Base-by-base conservation (phyloP, 2,113 vertebrate genomes). In the Alexandromys fortis region DNA sequence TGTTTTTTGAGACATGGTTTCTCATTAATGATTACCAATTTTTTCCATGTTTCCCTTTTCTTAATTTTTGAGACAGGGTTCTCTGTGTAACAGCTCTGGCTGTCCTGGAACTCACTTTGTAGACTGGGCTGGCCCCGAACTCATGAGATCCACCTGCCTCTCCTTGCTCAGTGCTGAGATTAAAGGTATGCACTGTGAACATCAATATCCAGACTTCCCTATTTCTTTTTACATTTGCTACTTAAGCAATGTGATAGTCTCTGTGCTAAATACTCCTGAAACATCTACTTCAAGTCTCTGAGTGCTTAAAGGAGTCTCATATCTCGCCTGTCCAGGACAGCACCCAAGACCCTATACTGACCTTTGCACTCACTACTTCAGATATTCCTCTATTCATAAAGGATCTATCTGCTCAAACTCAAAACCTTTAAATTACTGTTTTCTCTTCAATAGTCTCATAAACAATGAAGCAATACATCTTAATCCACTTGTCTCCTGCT, bases 291-390 rank as follows among this genome's bases (percentile, higher is more conserved):
- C 55, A 45, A 72, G 78, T 94, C 67, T 92, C 49, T 7, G 14
- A 6, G 2, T 33, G 19, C 21, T 19, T 67, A 24, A 82, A 72
- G 33, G 65, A 85, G 58, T 42, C 24, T 90, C 26, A 16, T 6
- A 49, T 75, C 77, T 58, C 55, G 38, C 61, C 28, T 55, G 4
- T 45, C 58, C 35, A 45, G 35, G 70, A 42, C 30, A 67, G 42
- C 5, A 33, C 16, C 87, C 22, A 4, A 1, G 49, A 7, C 4
- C n/a, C 42, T 12, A 14, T n/a, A 19, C 30, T n/a, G 8, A 35
- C 19, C 5, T 3, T 49, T 7, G 11, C 0, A 5, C 3, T 16
- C 38, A 6, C 17, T 30, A 12, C 30, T n/a, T 4, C 11, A 47
- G 26, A 21, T 7, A 30, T 1, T 5, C 1, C 30, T 7, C 42